A percentile compares a stretch with the other conserved stretches of the same genome.
phyloP scores from a whole-genome alignment of 1,140 invertebrate species.

The Oncopeltus fasciatus region DNA sequence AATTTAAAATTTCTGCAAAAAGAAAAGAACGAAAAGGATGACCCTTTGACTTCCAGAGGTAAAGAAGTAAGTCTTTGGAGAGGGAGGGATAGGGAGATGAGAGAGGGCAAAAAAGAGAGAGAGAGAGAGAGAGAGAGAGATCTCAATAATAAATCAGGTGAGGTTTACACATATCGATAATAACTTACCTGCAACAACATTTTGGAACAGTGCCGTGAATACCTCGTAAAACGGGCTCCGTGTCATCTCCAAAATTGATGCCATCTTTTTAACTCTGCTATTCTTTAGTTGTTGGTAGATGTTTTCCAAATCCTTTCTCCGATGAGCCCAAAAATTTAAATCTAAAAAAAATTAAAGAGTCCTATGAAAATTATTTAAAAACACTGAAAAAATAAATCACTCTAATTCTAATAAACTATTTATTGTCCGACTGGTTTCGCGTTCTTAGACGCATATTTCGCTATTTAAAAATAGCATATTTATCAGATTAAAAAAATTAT shows the following conservation, averaged over 20 bases:
- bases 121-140: too few relatives aligned
- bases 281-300: slow-evolving; percentile 70
- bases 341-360: slow-evolving; percentile 33
- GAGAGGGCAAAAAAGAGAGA: too few relatives aligned
- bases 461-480: background rate
- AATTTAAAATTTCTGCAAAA: too few relatives aligned
- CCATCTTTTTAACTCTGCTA: slow-evolving; percentile 64
- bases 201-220: slow-evolving; percentile 50
- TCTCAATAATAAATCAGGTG: too few relatives aligned
- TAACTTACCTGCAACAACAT: slow-evolving; percentile 43
- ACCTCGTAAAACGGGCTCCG: slow-evolving; percentile 55
- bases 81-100: too few relatives aligned
- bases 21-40: too few relatives aligned
- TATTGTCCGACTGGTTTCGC: too few relatives aligned
- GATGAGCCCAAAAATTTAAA: slow-evolving; percentile 47
- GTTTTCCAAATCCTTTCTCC: slow-evolving; percentile 45
- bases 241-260: slow-evolving; percentile 52
- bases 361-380: background rate
- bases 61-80: too few relatives aligned
- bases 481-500: background rate
- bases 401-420: background rate
- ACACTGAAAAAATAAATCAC: background rate
- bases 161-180: too few relatives aligned
- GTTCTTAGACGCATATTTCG: background rate
- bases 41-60: too few relatives aligned